phyloP scores from a whole-genome alignment of 2,113 vertebrate genomes.

The Oostethus manadensis region DNA sequence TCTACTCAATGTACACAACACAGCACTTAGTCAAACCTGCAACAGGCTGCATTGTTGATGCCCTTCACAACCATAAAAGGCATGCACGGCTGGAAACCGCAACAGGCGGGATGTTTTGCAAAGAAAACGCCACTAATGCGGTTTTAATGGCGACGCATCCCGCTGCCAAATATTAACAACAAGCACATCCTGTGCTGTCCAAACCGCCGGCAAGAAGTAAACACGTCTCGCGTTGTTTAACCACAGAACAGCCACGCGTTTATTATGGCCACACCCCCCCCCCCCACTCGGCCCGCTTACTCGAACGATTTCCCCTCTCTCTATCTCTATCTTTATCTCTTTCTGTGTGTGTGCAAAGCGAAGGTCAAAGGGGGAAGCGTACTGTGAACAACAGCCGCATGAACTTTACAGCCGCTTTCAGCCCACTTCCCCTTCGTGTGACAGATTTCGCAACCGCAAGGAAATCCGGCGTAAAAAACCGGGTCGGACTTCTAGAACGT shows the following conservation, averaged over 20 bases:
- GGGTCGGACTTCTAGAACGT: slow-evolving; percentile 32
- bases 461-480: slow-evolving; percentile 23
- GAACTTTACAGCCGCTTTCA: slow-evolving; percentile 28
- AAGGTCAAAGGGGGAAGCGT: slow-evolving; percentile 11
- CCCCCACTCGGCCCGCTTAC: not conserved
- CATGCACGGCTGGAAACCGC: too few relatives aligned
- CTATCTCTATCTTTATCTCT: not conserved
- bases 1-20: too few relatives aligned
- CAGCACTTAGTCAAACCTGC: not conserved
- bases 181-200: slow-evolving; percentile 35
- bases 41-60: not conserved
- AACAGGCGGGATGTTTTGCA: not conserved
- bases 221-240: slow-evolving; percentile 53
- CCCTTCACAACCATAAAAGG: not conserved
- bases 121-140: slow-evolving; percentile 8
- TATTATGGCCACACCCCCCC: slow-evolving; percentile 2
- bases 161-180: slow-evolving; percentile 50
- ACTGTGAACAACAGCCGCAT: slow-evolving; percentile 18
- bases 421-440: slow-evolving; percentile 10
- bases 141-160: slow-evolving; percentile 12
- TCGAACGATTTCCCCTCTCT: too few relatives aligned
- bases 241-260: slow-evolving; percentile 19
- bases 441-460: slow-evolving; percentile 15
- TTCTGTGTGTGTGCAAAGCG: not conserved
- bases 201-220: slow-evolving; percentile 36